Percentiles rank a stretch among this genome's conserved stretches.
Conservation (phyloP, 2,888 invertebrate genomes). For the Crematogaster levior region DNA sequence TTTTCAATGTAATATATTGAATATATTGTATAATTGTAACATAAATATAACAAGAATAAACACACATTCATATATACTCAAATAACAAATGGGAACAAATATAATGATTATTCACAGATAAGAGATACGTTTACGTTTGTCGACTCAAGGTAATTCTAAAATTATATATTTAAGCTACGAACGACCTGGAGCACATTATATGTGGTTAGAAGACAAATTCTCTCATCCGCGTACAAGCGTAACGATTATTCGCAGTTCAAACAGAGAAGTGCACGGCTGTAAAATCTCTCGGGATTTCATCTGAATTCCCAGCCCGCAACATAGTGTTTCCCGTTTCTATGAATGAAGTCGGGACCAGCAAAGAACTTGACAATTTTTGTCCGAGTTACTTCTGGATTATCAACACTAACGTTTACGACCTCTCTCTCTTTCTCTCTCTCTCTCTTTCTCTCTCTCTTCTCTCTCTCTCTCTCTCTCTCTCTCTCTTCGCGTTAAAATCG, state of each 20-base stretch:
- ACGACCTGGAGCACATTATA: background rate
- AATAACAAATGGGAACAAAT: background rate
- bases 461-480: background rate
- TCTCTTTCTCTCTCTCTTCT: background rate
- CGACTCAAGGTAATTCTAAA: slow-evolving; percentile 13
- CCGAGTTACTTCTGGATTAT: slow-evolving; percentile 70
- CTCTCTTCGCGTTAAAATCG: slow-evolving; percentile 60
- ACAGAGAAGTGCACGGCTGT: background rate
- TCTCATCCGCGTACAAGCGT: background rate
- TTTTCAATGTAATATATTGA: background rate
- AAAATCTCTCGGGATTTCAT: slow-evolving; percentile 21
- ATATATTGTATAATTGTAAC: background rate
- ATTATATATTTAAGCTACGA: slow-evolving; percentile 22
- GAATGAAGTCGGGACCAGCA: slow-evolving; percentile 10
- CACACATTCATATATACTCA: background rate
- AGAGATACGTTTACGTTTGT: background rate
- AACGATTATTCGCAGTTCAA: slow-evolving; percentile 22
- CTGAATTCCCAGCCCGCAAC: background rate
- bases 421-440: background rate
- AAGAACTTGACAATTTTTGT: slow-evolving; percentile 61
- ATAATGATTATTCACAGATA: slow-evolving; percentile 8
- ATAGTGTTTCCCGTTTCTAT: background rate
- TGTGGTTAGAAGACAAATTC: slow-evolving; percentile 21
- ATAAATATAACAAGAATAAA: background rate
- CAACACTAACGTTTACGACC: slow-evolving; percentile 70